Base-by-base conservation (phyloP, 2,888 invertebrate species). In the Drosophila picticornis region DNA sequence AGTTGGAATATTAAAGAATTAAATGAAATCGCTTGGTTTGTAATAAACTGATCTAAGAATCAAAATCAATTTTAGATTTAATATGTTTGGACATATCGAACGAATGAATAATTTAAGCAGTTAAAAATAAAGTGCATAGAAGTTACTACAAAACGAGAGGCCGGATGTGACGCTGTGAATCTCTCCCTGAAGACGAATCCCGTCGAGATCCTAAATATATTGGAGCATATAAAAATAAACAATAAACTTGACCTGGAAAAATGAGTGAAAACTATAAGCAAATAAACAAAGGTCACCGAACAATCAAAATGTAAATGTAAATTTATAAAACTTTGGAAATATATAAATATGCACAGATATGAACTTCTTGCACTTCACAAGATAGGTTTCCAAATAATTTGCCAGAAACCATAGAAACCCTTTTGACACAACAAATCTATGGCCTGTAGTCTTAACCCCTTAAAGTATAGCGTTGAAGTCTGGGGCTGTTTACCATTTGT, bases 401-500 rank as follows among this genome's bases (percentile, higher is more conserved):
- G 13, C 13, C 31, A 11, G 32, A 36, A 27, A 38, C 46, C 51
- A 50, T 65, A 19, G 19, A 29, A 66, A 38, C 50, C 19, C 22
- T 34, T 51, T 34, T n/a, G 13, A 38, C 68, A 55, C 48, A 58
- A 46, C 55, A 36, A 46, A 36, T 31, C 51, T 31, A 13, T 29
- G 13, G 19, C 25, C 31, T 5, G 32, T 32, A 31, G 60, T 53
- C 25, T 9, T 19, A 56, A 2, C 25, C 36, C 27, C 25, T 13
- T n/a, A 27, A 38, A 38, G 29, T 38, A 25, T 27, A 19, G n/a
- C 27, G 13, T 3, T 40, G 50, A n/a, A 29, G 51, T 34, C 16
- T 60, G 27, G 51, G 57, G 27, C 68, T 50, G 56, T 53, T 78
- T 43, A 64, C 63, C 43, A 68, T 61, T 61, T 61, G 19, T 59